These are phyloP conservation scores for Microcebus murinus DNA, from an alignment of 2,113 vertebrate species.

Conservation along the genomic window DNA sequence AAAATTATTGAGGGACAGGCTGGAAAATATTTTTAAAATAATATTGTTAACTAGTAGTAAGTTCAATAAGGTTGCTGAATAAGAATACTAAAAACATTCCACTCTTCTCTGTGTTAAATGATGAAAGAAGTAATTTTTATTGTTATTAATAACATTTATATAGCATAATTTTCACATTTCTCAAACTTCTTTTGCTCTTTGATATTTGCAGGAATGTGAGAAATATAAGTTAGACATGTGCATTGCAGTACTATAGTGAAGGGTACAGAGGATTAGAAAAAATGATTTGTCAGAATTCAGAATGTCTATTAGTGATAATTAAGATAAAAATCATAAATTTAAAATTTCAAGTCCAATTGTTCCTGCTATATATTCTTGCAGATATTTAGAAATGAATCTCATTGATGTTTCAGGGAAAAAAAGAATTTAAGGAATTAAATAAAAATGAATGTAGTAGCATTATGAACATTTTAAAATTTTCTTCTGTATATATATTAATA, in stretches of 20 bases:
- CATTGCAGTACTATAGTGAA: not conserved
- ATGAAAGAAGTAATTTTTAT: not conserved
- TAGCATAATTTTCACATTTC: not conserved
- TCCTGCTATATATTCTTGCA: not conserved
- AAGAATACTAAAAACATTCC: not conserved
- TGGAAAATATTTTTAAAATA: conserved; percentile 33
- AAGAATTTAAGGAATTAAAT: not conserved
- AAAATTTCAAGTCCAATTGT: not conserved
- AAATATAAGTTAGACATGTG: not conserved
- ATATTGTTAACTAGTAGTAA: not conserved
- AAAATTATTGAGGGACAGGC: not conserved
- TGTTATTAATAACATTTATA: not conserved
- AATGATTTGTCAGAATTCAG: not conserved
- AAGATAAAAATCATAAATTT: not conserved
- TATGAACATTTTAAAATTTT: not conserved
- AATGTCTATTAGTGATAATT: not conserved
- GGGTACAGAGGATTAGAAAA: not conserved
- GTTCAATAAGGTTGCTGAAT: not conserved
- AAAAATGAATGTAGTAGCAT: not conserved
- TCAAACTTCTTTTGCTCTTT: not conserved
- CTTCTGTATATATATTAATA: not conserved
- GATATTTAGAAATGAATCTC: not conserved
- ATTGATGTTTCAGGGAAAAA: not conserved
- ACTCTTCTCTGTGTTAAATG: not conserved
- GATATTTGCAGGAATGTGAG: not conserved